A percentile compares a stretch with the other conserved stretches of the same genome.
phyloP scores from a whole-genome alignment of 2,797 vertebrate genomes.

The Poecilia wingei region DNA sequence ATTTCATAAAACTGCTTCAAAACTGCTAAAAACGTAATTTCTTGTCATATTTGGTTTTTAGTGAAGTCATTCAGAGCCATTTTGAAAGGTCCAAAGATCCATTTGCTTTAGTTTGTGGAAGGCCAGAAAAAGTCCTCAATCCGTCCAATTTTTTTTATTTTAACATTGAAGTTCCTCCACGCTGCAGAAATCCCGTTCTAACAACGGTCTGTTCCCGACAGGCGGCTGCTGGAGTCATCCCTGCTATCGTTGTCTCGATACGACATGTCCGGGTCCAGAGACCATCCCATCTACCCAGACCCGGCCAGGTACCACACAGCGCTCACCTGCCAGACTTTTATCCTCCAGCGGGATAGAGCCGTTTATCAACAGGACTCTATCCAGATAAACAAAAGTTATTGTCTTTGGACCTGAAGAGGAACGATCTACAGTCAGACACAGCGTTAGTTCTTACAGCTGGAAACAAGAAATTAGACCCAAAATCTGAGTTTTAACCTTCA shows the following conservation, averaged over 20 bases:
- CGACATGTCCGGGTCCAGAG: constrained; percentile 95
- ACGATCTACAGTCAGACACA: too few species aligned
- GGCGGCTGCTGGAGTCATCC: constrained; percentile 96
- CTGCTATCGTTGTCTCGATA: constrained; percentile 95
- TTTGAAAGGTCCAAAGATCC: background rate
- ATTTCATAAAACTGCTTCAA: background rate
- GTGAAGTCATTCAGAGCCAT: background rate
- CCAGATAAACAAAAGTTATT: too few species aligned
- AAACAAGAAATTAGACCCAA: too few species aligned
- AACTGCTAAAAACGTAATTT: background rate
- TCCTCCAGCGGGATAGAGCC: background rate
- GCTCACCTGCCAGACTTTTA: background rate
- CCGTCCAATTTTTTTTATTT: background rate
- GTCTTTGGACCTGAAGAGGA: too few species aligned
- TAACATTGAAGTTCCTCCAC: background rate
- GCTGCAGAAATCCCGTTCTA: background rate
- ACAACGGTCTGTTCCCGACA: constrained; percentile 61
- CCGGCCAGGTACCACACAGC: constrained; percentile 87
- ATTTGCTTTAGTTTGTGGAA: background rate
- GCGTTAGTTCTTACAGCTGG: too few species aligned
- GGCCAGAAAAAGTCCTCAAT: background rate
- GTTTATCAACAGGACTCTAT: background rate
- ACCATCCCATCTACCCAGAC: constrained; percentile 99
- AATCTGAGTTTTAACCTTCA: too few species aligned
- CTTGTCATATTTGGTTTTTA: background rate